Conservation (phyloP, 2,113 vertebrate species). For the Apteryx mantelli region DNA sequence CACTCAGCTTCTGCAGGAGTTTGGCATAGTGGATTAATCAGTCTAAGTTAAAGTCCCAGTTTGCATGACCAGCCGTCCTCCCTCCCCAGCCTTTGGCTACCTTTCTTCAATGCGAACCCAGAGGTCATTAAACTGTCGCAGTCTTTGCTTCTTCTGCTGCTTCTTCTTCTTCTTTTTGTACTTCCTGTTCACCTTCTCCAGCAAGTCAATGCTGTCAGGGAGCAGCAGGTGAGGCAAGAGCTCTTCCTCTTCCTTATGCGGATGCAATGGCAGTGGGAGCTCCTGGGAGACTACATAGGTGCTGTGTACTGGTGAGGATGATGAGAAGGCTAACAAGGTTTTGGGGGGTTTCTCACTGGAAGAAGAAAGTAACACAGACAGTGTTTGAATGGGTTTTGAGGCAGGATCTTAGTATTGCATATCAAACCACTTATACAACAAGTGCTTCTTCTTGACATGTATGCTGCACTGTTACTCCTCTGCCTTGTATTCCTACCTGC, state of each 20-base stretch:
- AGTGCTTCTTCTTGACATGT: neutral
- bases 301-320: neutral
- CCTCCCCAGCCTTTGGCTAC: slow-evolving; percentile 37
- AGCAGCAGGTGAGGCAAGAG: slow-evolving; percentile 71
- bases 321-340: neutral
- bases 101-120: slow-evolving; percentile 88
- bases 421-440: neutral
- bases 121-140: slow-evolving; percentile 85
- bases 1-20: neutral
- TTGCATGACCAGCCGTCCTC: neutral
- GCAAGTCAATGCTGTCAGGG: slow-evolving; percentile 70
- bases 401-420: neutral
- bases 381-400: neutral
- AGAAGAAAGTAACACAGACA: neutral
- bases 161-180: slow-evolving; percentile 81
- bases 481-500: neutral
- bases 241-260: slow-evolving; percentile 65
- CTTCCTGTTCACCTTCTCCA: slow-evolving; percentile 78
- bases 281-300: slow-evolving; percentile 10
- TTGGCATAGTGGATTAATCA: neutral
- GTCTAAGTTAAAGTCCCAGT: neutral
- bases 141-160: slow-evolving; percentile 79
- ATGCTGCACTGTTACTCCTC: neutral
- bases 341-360: slow-evolving; percentile 4
- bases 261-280: neutral